Evolutionary conservation across 2,797 vertebrate species (phyloP), one percentile per base, ranked within the genome.

Genomic region (Gallinago solitaria): DNA sequence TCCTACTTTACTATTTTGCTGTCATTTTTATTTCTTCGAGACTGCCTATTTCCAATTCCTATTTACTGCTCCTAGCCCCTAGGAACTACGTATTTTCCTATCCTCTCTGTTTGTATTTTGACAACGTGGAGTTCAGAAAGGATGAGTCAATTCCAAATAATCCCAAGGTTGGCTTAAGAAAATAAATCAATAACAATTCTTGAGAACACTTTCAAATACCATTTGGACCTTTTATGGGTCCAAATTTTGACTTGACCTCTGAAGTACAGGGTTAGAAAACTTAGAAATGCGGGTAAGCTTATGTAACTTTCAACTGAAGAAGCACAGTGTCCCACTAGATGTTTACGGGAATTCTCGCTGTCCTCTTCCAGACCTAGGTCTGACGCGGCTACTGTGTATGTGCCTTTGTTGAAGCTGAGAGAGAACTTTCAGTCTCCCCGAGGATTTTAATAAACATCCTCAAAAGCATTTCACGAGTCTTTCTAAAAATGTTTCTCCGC

Each of bases 361-460:
- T 70, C 71, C 16, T 51, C n/a, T 69, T 32, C 50, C 41, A 65
- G 16, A 37, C 6, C 6, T 63, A 2, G 0, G 35, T 73, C 47
- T 89, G 78, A 65, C 0, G 0, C 14, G 3, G 8, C 57, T 85
- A 57, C 35, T 1, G 0, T 51, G 21, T 3, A 7, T 5, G 11
- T 5, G 6, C 32, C 53, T 75, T 56, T 64, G 35, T 64, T 45
- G 43, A 87, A 82, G 39, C 14, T 91, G 65, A 59, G 21, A 28
- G 11, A 78, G 19, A 76, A 67, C 61, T 82, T 73, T n/a, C 51
- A 24, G 53, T 65, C 28, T 83, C 24, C 21, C 3, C 2, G 2
- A 80, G 8, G 60, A 69, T 39, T 88, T 86, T 41, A 75, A 68
- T 37, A 68, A 57, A 64, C 25, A 37, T 15, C 15, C 27, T 87